Percentiles rank a stretch among this genome's conserved stretches.
Evolutionary conservation across 2,113 vertebrate genomes (phyloP).

Genomic region (Indri indri): DNA sequence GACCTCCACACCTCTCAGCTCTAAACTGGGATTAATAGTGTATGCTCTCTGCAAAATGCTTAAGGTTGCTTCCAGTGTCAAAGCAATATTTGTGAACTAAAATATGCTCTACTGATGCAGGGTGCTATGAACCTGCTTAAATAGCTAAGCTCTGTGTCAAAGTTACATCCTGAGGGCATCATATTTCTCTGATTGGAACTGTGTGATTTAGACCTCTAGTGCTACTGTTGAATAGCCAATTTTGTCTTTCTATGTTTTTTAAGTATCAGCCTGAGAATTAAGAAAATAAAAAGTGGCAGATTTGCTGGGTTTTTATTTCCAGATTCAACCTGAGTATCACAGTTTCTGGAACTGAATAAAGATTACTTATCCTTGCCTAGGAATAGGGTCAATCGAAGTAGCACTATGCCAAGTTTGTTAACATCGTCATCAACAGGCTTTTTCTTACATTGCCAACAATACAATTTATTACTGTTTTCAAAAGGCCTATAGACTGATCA

Average conservation of each 20-base stretch:
- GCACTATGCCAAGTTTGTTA: not conserved
- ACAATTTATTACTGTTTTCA: not conserved
- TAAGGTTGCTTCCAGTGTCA: not conserved
- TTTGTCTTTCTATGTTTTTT: not conserved
- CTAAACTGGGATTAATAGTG: not conserved
- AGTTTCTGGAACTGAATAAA: conserved; percentile 14
- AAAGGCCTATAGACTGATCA: not conserved
- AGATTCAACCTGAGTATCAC: not conserved
- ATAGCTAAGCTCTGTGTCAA: not conserved
- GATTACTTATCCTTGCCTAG: not conserved
- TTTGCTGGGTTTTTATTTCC: not conserved
- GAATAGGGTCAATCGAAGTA: conserved; percentile 6
- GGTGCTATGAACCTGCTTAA: not conserved
- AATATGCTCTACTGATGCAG: not conserved
- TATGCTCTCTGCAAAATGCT: not conserved
- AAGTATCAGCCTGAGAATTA: not conserved
- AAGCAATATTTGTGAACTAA: not conserved
- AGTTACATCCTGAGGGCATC: not conserved
- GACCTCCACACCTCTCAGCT: not conserved
- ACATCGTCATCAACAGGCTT: not conserved
- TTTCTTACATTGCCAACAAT: not conserved
- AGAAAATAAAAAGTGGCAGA: conserved; percentile 26
- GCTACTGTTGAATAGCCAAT: not conserved
- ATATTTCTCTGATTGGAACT: not conserved
- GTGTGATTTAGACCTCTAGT: not conserved